phyloP scores from a whole-genome alignment of 1,140 invertebrate species.

The Pectinophora gossypiella region DNA sequence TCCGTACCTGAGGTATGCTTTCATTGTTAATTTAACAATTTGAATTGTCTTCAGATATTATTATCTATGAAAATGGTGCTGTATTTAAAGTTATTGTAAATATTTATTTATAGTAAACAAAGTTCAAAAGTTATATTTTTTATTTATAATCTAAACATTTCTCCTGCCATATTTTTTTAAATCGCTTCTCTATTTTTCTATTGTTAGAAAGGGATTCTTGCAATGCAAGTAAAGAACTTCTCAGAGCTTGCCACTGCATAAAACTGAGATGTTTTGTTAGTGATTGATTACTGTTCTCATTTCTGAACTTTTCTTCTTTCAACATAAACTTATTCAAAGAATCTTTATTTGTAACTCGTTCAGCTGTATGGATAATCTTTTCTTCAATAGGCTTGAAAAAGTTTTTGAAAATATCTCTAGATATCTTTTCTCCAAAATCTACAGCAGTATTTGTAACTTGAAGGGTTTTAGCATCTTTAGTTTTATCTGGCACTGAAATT shows the following conservation, averaged over 20 bases:
- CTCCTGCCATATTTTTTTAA: constrained; percentile 55
- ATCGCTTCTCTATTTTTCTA: constrained; percentile 50
- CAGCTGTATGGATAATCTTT: constrained; percentile 29
- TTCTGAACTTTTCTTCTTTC: constrained; percentile 56
- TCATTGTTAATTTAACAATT: no score
- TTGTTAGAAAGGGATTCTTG: constrained; percentile 25
- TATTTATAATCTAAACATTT: constrained; percentile 51
- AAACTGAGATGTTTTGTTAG: constrained; percentile 62
- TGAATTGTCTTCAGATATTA: constrained; percentile 7
- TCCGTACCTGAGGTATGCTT: neutral
- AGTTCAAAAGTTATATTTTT: constrained; percentile 5
- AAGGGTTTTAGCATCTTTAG: constrained; percentile 3
- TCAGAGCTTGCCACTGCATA: constrained; percentile 68
- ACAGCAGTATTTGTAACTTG: neutral
- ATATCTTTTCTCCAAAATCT: constrained; percentile 24
- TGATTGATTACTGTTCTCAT: constrained; percentile 34
- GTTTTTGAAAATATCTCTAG: constrained; percentile 33
- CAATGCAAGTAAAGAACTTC: constrained; percentile 35
- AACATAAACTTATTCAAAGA: constrained; percentile 48
- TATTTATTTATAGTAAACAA: constrained; percentile 35
- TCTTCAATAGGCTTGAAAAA: neutral
- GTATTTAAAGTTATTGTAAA: constrained; percentile 28
- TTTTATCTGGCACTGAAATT: constrained; percentile 15
- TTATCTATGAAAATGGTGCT: constrained; percentile 51
- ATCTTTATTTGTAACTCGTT: constrained; percentile 36